Base-by-base conservation (phyloP, 2,797 vertebrate species). In the Alauda arvensis region DNA sequence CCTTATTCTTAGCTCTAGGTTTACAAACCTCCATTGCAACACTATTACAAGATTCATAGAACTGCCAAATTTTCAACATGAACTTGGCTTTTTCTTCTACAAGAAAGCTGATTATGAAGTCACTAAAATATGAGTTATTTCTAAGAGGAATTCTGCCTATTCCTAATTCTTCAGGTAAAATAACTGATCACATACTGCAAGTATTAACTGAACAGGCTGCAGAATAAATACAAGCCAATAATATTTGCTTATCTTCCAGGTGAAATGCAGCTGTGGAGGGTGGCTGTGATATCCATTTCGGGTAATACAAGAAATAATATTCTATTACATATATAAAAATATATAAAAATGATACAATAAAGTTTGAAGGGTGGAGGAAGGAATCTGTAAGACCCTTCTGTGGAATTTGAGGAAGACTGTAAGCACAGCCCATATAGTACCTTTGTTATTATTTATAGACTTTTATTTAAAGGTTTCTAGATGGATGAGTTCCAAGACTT, bases 401-500 rank as follows among this genome's bases (percentile, higher is more conserved):
- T 62, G 76, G 71, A 76, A 65, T 10, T 65, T 56, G 17, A 69
- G 24, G 55, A 65, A 66, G 49, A 12, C 16, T 39, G 33, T 68
- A n/a, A 87, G 39, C 69, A 34, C 18, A 56, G 29, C 23, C 33
- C 24, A 18, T 37, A 5, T 61, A 67, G 66, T 63, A 43, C 10
- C 11, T 77, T 63, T 68, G 7, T 72, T 83, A 24, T 57, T 82
- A 53, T 74, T 77, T 86, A 43, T 25, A 57, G 81, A 25, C 16
- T 51, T 59, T 33, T n/a, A 62, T 68, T 76, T 89, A 65, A 76
- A 76, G 49, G 8, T 63, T 67, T 63, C 17, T 60, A 15, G 34
- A 24, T 92, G 70, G 77, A 61, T 70, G 86, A 48, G 31, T 78
- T 93, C 74, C 52, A 90, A 62, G 91, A 83, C 68, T 87, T 71